phyloP scores from a whole-genome alignment of 2,888 invertebrate species.

The Neoascia interrupta region DNA sequence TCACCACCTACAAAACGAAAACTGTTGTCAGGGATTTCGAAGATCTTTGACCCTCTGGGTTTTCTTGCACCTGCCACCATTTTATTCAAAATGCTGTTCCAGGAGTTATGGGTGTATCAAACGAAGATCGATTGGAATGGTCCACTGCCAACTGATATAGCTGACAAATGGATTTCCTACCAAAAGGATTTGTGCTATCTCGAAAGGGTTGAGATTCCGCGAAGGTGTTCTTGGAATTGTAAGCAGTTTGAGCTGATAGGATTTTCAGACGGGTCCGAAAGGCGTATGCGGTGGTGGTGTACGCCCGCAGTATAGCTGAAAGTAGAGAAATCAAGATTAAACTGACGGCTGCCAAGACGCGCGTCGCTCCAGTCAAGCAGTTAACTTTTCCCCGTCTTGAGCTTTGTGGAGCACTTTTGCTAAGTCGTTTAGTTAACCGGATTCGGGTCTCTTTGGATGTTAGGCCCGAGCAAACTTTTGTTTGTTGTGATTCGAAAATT shows the following conservation, averaged over 20 bases:
- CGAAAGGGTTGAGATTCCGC: slow-evolving; percentile 5
- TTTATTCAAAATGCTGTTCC: slow-evolving; percentile 34
- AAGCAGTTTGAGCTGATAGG: slow-evolving; percentile 7
- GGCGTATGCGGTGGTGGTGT: slow-evolving; percentile 40
- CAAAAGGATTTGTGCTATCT: slow-evolving; percentile 10
- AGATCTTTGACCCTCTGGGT: slow-evolving; percentile 24
- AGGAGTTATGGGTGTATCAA: slow-evolving; percentile 25
- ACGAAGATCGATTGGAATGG: slow-evolving; percentile 32
- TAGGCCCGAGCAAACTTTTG: too few species aligned
- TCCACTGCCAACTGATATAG: slow-evolving; percentile 13
- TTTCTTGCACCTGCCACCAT: slow-evolving; percentile 33
- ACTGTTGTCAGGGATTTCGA: slow-evolving; percentile 21
- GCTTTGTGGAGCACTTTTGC: too few species aligned
- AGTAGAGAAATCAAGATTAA: too few species aligned
- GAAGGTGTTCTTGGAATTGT: slow-evolving; percentile 1
- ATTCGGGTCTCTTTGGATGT: too few species aligned
- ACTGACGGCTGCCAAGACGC: too few species aligned
- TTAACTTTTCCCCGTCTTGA: too few species aligned
- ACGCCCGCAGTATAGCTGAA: too few species aligned
- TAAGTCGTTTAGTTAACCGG: too few species aligned
- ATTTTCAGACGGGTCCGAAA: slow-evolving; percentile 24
- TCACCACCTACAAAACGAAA: slow-evolving; percentile 12
- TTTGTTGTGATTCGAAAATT: too few species aligned
- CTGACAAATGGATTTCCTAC: slow-evolving; percentile 18
- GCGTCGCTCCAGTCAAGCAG: too few species aligned